Base-by-base conservation (phyloP, 1,140 invertebrate species). In the Bombus sibiricus region DNA sequence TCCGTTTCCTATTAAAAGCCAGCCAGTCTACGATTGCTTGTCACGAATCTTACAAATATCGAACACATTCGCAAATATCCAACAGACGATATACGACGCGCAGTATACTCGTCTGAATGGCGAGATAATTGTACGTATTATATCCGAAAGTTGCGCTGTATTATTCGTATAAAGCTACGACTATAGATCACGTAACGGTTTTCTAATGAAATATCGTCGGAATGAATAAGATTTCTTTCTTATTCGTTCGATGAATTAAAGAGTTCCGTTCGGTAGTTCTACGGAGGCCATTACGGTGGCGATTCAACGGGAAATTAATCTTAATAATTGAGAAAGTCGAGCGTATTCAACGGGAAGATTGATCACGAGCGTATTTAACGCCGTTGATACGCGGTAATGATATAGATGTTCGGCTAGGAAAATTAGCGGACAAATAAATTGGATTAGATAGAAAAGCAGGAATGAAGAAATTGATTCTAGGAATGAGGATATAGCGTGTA, bases 251-350 rank as follows among this genome's bases (percentile, higher is more conserved):
- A 25, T 13, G 39, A 66, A 78, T 32, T 78, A 78, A 22, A 76
- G n/a, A 53, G 43, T n/a, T 37, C 25, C 32, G 41, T 79, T 28
- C 10, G 10, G 32, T 2, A 25, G 12, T n/a, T 13, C 32, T 37
- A 10, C 13, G 18, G 3, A 22, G 32, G 43, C 15, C n/a, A 66
- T 80, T 80, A 80, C 66, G n/a, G 3, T 41, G 2, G 13, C 2
- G 3, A 37, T 66, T n/a, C 32, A 18, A 18, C 12, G 43, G 15
- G 37, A 59, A 81, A 59, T 81, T 81, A 81, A 80, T 80, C 77
- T 69, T 69, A 80, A 69, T 80, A 80, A 72, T 59, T 32, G 66
- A 39, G 47, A 41, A 81, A 81, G 28, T 12, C 32, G 12, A 74
- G n/a, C 41, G 25, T 32, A 41, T 39, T 28, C 25, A 53, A 39